Evolutionary conservation across 1,140 invertebrate species (phyloP), one percentile per base, ranked within the genome.

Genomic region (Anthonomus grandis): DNA sequence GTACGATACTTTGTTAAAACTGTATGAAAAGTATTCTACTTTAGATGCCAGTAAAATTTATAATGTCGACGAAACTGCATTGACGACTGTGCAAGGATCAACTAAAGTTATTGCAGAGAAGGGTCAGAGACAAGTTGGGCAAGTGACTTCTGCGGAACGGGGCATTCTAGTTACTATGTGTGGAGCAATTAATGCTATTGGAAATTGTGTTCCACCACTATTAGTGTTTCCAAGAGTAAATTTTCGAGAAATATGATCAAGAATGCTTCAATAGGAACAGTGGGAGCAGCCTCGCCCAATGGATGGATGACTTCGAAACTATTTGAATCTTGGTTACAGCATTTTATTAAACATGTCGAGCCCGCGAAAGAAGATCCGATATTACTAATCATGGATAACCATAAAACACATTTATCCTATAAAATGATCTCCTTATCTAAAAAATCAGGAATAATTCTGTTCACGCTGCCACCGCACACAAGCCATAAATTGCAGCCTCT

Each of bases 21-120:
- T n/a, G n/a, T 37, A 12, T 31, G 31, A 49, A 22, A 51, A 4
- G n/a, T 38, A 38, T 51, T n/a, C n/a, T n/a, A 51, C 38, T 24
- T 44, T 45, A 12, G 50, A 63, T 46, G 57, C 49, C 2, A 51
- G n/a, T 37, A 37, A 68, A 53, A 67, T 77, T 23, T 78, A 60
- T 55, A 77, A 78, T 59, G 38, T 75, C 13, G 75, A 77, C 57
- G 75, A 78, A 65, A 78, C 71, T 8, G 73, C 68, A 2, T 61
- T 71, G 3, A 78, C 72, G 13, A 78, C 74, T 23, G 76, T 78
- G 9, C 73, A 77, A 58, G 72, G 70, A 34, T 64, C 74, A 2
- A 55, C 50, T 47, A 68, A 70, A 63, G 62, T 77, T 38, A 10
- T 77, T 21, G 72, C 70, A n/a, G 53, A 38, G 10, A 72, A 58